These are phyloP conservation scores for Parambassis ranga DNA, from an alignment of 2,797 vertebrate genomes.

Conservation along the genomic window DNA sequence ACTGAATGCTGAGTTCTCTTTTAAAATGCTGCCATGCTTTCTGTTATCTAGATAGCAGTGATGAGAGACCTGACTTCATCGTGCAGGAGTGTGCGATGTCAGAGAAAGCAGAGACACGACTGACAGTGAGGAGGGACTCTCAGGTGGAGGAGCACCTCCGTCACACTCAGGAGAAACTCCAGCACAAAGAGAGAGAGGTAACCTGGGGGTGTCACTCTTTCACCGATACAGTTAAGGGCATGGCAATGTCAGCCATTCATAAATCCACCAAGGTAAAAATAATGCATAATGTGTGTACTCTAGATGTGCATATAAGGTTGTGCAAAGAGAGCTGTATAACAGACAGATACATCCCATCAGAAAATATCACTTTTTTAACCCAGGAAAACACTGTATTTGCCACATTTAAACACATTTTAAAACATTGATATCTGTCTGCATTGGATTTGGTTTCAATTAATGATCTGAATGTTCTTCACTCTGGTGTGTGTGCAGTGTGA, in stretches of 20 bases:
- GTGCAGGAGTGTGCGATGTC: slow-evolving; percentile 20
- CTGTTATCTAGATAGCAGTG: slow-evolving; percentile 47
- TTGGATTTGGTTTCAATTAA: too few relatives aligned
- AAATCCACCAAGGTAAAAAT: not conserved
- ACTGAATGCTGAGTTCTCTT: not conserved
- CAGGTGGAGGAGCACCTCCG: slow-evolving; percentile 73
- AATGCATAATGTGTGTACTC: not conserved
- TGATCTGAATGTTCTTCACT: not conserved
- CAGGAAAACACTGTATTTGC: too few relatives aligned
- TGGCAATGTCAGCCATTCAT: not conserved
- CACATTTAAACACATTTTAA: not conserved
- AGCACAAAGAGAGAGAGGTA: slow-evolving; percentile 89
- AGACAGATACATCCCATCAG: too few relatives aligned
- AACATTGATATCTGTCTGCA: not conserved
- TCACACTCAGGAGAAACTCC: slow-evolving; percentile 79
- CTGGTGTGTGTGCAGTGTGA: slow-evolving; percentile 73
- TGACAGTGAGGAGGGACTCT: slow-evolving; percentile 22
- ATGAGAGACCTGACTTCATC: slow-evolving; percentile 41
- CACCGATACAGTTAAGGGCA: not conserved
- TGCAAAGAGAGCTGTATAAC: not conserved
- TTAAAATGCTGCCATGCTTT: not conserved
- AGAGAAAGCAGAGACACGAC: slow-evolving; percentile 19
- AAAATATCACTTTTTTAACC: too few relatives aligned
- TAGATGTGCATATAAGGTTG: fast-evolving
- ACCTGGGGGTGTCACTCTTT: slow-evolving; percentile 14